phyloP scores from a whole-genome alignment of 2,888 invertebrate genomes.

The Macrostomum cliftonense region DNA sequence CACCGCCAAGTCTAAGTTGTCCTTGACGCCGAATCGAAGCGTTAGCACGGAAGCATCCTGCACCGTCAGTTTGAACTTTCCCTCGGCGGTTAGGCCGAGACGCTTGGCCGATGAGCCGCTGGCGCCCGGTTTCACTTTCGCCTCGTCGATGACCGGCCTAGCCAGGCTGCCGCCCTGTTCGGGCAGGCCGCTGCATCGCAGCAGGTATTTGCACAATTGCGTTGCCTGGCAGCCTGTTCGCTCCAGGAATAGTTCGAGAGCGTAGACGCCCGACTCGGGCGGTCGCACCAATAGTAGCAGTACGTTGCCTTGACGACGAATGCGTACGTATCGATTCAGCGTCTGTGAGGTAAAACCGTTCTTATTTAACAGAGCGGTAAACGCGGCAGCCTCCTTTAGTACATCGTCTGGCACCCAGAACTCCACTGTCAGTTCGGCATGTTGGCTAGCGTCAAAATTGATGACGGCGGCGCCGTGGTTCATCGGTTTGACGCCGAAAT shows the following conservation, averaged over 20 bases:
- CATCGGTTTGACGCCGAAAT: conserved; percentile 58
- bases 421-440: neutral
- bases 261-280: neutral
- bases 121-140: no score
- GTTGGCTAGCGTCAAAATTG: no score
- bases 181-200: neutral
- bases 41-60: no score
- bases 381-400: neutral
- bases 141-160: no score
- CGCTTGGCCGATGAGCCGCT: no score
- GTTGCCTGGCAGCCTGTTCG: neutral
- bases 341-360: neutral
- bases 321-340: neutral
- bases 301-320: neutral
- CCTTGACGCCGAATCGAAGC: no score
- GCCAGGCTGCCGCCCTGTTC: no score
- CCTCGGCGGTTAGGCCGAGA: no score
- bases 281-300: neutral
- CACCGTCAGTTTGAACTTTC: no score
- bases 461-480: conserved; percentile 28
- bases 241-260: neutral
- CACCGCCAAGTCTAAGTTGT: no score
- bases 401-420: neutral
- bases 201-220: neutral
- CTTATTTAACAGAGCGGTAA: neutral